These are phyloP conservation scores for Nasalis larvatus DNA, from an alignment of 2,113 vertebrate species.

Conservation along the genomic window DNA sequence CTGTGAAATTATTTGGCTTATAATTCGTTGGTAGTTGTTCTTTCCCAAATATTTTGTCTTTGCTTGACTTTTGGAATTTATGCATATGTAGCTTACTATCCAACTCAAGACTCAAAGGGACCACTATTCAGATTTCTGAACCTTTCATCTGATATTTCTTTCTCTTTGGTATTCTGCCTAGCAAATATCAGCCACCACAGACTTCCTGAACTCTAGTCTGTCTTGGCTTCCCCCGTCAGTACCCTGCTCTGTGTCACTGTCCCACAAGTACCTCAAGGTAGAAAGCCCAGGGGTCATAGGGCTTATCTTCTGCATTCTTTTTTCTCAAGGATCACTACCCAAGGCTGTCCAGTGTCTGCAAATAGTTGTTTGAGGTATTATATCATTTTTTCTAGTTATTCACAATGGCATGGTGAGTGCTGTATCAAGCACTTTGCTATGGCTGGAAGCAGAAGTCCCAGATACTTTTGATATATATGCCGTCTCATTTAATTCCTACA, in stretches of 20 bases:
- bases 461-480: not conserved
- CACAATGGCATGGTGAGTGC: not conserved
- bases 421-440: not conserved
- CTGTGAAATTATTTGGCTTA: not conserved
- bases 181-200: not conserved
- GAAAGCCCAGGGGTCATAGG: not conserved
- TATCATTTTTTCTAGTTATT: not conserved
- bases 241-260: not conserved
- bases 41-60: not conserved
- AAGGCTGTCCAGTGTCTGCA: not conserved
- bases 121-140: not conserved
- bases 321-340: not conserved
- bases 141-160: not conserved
- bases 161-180: not conserved
- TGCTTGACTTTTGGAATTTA: not conserved
- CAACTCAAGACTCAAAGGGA: not conserved
- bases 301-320: not conserved
- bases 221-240: not conserved
- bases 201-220: not conserved
- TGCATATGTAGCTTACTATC: not conserved
- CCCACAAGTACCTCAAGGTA: not conserved
- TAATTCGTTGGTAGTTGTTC: not conserved
- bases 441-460: not conserved
- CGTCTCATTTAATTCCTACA: not conserved
- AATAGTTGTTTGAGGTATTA: not conserved